phyloP scores from a whole-genome alignment of 2,113 vertebrate genomes.

The Elephas maximus region DNA sequence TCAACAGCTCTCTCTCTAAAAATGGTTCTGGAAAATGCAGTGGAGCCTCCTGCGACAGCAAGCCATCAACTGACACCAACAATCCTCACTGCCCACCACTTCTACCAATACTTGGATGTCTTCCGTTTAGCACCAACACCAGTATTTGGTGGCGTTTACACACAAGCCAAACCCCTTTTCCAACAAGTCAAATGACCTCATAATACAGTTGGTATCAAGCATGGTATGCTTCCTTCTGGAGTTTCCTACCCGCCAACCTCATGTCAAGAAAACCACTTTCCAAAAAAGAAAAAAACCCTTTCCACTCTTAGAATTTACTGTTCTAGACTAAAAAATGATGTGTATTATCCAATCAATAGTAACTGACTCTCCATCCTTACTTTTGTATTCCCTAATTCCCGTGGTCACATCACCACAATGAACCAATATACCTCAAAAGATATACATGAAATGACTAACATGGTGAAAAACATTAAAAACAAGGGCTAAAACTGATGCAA shows the following conservation, averaged over 20 bases:
- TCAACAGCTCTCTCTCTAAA: neutral
- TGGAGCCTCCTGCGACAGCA: neutral
- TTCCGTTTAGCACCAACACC: neutral
- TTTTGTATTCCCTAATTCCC: neutral
- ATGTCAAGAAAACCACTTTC: neutral
- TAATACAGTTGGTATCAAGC: fast-evolving
- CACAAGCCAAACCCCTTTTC: neutral
- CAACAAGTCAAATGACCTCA: neutral
- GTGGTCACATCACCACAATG: neutral
- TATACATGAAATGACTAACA: neutral
- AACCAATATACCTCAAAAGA: neutral
- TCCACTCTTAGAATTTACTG: neutral
- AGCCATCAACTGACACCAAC: neutral
- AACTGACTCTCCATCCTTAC: neutral
- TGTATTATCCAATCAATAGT: neutral
- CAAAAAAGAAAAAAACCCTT: no score
- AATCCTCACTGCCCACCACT: neutral
- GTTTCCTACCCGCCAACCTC: neutral
- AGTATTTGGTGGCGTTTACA: neutral
- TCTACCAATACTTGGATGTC: neutral
- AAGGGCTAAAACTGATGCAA: neutral
- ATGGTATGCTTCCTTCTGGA: fast-evolving
- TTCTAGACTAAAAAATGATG: neutral
- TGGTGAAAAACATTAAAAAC: neutral
- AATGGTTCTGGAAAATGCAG: neutral